Percentiles rank a stretch among this genome's conserved stretches.
These are phyloP conservation scores for Cantharis rufa DNA, from an alignment of 2,888 invertebrate genomes.

Conservation along the genomic window DNA sequence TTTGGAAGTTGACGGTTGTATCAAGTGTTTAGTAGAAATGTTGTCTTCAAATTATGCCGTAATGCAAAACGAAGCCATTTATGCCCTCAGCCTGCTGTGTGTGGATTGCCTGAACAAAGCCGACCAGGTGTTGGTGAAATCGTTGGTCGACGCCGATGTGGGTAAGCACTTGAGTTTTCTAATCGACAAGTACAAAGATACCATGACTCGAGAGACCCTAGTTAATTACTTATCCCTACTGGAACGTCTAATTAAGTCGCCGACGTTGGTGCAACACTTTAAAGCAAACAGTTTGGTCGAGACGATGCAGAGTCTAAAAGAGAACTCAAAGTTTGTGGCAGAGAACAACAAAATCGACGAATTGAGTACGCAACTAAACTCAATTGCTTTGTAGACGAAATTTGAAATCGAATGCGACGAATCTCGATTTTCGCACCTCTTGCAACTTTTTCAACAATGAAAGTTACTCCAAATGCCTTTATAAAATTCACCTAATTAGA, in stretches of 20 bases:
- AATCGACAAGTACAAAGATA: conserved; percentile 48
- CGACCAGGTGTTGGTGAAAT: conserved; percentile 1
- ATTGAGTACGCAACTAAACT: neutral
- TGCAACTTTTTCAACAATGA: neutral
- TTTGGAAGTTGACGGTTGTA: conserved; percentile 67
- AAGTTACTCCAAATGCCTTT: neutral
- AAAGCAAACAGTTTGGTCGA: conserved; percentile 38
- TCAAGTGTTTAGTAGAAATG: conserved; percentile 81
- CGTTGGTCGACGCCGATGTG: conserved; percentile 44
- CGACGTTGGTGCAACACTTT: conserved; percentile 41
- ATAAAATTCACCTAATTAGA: neutral
- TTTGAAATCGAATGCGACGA: neutral
- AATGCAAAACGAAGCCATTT: conserved; percentile 85
- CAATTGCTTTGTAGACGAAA: neutral
- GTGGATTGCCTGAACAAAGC: conserved; percentile 44
- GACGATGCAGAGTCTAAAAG: conserved; percentile 7
- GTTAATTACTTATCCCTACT: conserved; percentile 48
- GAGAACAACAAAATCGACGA: conserved; percentile 19
- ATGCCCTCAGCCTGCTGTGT: conserved; percentile 70
- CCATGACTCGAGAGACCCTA: conserved; percentile 47
- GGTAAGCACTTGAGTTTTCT: conserved; percentile 49
- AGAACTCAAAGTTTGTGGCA: conserved; percentile 19
- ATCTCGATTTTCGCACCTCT: neutral
- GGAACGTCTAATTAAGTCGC: conserved; percentile 42
- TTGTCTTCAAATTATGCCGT: conserved; percentile 79